phyloP scores from a whole-genome alignment of 2,113 vertebrate genomes.

The Indicator indicator region DNA sequence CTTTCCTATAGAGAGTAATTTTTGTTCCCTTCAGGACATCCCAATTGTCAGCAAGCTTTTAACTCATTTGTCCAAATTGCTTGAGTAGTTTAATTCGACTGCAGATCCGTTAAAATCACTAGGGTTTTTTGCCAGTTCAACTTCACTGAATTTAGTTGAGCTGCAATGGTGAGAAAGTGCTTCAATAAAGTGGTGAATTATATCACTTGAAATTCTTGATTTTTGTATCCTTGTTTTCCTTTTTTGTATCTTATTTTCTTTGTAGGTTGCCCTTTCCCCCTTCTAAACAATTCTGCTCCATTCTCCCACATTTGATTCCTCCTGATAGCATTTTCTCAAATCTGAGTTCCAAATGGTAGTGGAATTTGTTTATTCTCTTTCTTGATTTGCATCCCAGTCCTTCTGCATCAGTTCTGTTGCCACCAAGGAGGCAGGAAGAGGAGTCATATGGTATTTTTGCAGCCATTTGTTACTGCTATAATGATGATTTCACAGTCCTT shows the following conservation, averaged over 20 bases:
- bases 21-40: neutral
- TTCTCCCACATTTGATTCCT: constrained; percentile 35
- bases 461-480: constrained; percentile 74
- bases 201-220: neutral
- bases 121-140: neutral
- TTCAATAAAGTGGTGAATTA: neutral
- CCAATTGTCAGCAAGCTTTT: neutral
- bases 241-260: neutral
- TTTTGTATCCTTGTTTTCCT: neutral
- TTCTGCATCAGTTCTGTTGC: constrained; percentile 68
- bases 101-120: neutral
- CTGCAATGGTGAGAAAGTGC: neutral
- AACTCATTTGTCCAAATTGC: constrained; percentile 6
- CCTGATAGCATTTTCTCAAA: constrained; percentile 57
- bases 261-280: neutral
- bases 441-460: constrained; percentile 70
- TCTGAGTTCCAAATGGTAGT: constrained; percentile 63
- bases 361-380: constrained; percentile 73
- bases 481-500: constrained; percentile 42
- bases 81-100: constrained; percentile 26
- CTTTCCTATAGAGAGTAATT: neutral
- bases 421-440: constrained; percentile 64
- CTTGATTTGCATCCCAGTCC: constrained; percentile 76
- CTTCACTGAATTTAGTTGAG: neutral
- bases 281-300: constrained; percentile 21